Evolutionary conservation across 2,113 vertebrate genomes (phyloP).

Genomic region (Nestor notabilis): DNA sequence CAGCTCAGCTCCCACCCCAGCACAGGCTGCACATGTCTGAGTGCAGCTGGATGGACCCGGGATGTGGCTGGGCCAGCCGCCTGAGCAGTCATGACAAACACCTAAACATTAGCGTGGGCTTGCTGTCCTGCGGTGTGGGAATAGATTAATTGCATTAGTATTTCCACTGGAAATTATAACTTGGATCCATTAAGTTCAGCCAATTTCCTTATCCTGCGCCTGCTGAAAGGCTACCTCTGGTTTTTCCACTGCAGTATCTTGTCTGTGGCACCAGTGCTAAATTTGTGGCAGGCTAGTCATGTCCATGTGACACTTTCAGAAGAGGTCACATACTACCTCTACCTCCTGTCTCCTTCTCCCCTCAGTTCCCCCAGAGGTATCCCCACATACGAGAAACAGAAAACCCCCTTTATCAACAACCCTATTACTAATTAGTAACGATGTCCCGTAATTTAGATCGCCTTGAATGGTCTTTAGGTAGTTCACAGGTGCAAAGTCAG

Average conservation of each 20-base stretch:
- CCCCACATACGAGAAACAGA: neutral
- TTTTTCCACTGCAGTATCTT: constrained; percentile 43
- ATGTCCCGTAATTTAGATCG: neutral
- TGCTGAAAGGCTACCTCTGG: constrained; percentile 38
- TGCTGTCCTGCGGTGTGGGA: neutral
- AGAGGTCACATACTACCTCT: neutral
- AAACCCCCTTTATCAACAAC: neutral
- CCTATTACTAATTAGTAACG: neutral
- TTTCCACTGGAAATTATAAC: constrained; percentile 61
- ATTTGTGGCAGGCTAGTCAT: neutral
- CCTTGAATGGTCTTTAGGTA: constrained; percentile 25
- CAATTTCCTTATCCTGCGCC: neutral
- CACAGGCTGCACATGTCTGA: neutral
- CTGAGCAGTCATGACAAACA: neutral
- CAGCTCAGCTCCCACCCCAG: neutral
- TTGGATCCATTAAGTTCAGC: neutral
- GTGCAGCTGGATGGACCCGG: neutral
- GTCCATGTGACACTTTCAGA: neutral
- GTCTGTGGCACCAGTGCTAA: neutral
- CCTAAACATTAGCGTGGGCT: neutral
- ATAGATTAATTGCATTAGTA: constrained; percentile 22
- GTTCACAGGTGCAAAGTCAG: constrained; percentile 53
- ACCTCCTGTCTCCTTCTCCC: neutral
- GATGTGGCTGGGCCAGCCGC: neutral
- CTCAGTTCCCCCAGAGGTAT: neutral